Percentiles rank a stretch among this genome's conserved stretches.
Conservation (phyloP, 2,113 vertebrate genomes). For the Tretioscincus oriximinensis region DNA sequence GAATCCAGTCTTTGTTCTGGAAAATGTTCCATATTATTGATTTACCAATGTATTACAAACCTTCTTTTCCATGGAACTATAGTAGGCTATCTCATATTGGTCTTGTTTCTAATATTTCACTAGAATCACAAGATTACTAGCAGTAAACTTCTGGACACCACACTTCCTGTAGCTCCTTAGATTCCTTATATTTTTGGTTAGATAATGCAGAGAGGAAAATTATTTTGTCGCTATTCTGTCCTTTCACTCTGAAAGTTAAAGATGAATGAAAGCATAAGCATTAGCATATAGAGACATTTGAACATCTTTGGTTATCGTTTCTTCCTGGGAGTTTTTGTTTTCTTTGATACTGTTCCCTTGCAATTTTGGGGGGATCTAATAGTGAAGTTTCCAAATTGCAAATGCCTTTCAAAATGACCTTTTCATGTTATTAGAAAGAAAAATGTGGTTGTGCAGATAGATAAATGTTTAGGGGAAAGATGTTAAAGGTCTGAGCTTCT, state of each 20-base stretch:
- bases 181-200: constrained; percentile 52
- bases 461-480: constrained; percentile 17
- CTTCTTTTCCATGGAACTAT: constrained; percentile 59
- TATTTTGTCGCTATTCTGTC: constrained; percentile 50
- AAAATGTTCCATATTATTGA: no score
- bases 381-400: constrained; percentile 53
- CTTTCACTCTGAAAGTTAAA: no score
- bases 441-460: background rate
- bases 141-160: background rate
- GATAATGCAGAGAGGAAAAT: constrained; percentile 58
- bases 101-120: constrained; percentile 44
- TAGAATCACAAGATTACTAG: background rate
- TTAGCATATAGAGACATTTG: constrained; percentile 65
- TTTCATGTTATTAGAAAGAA: constrained; percentile 29
- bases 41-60: background rate
- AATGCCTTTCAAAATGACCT: constrained; percentile 44
- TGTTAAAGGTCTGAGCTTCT: constrained; percentile 12
- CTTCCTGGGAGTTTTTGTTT: constrained; percentile 53
- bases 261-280: no score
- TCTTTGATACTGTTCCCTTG: constrained; percentile 63
- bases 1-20: no score
- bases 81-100: constrained; percentile 61
- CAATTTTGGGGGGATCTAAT: constrained; percentile 51
- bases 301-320: constrained; percentile 58
- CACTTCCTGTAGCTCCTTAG: background rate